phyloP scores from a whole-genome alignment of 2,797 vertebrate genomes.

The Epinephelus coioides region DNA sequence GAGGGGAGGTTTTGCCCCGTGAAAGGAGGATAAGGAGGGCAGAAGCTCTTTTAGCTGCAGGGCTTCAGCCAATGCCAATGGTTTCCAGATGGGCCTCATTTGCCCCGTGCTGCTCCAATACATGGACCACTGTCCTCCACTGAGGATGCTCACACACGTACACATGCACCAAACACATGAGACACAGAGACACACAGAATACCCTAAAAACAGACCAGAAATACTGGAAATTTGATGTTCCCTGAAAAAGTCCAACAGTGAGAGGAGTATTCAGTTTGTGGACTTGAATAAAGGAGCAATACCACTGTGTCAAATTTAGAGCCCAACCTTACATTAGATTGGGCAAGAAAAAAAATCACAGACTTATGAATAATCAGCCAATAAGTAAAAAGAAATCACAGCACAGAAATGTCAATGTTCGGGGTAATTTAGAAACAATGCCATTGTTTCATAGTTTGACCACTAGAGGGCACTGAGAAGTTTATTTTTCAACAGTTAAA shows the following conservation, averaged over 20 bases:
- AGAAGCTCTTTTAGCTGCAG: constrained; percentile 83
- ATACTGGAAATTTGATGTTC: neutral
- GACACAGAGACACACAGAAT: constrained; percentile 21
- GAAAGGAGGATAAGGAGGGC: constrained; percentile 87
- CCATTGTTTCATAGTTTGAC: neutral
- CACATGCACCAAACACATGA: constrained; percentile 6
- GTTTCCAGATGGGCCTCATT: constrained; percentile 96
- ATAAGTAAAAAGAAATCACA: too few relatives aligned
- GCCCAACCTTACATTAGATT: too few relatives aligned
- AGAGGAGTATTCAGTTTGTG: neutral
- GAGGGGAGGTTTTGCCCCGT: constrained; percentile 58
- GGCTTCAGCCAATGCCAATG: constrained; percentile 90
- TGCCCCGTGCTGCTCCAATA: constrained; percentile 77
- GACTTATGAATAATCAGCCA: neutral
- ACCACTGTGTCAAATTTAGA: neutral
- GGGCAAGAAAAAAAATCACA: neutral
- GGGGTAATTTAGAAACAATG: neutral
- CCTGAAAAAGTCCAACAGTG: neutral
- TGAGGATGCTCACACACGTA: constrained; percentile 52
- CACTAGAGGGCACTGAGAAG: neutral
- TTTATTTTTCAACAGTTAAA: neutral
- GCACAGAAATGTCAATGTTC: too few relatives aligned
- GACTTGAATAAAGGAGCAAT: neutral
- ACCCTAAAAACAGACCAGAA: neutral
- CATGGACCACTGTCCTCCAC: constrained; percentile 71